Percentiles rank a stretch among this genome's conserved stretches.
These are phyloP conservation scores for Synanthedon tipuliformis DNA, from an alignment of 2,888 invertebrate genomes.

Conservation along the genomic window DNA sequence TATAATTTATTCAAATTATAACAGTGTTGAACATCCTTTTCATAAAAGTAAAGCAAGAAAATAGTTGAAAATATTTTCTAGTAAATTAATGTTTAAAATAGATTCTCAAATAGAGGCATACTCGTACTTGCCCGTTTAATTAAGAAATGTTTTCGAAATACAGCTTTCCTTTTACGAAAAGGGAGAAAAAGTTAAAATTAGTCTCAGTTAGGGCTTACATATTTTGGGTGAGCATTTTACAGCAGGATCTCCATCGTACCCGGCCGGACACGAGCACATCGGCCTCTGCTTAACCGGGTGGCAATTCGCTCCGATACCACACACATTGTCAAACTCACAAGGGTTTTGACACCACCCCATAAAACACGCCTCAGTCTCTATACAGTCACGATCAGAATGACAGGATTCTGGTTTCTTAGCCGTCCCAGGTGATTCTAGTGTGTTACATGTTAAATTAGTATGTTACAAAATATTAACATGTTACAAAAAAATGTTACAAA, in stretches of 20 bases:
- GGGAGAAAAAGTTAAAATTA: conserved; percentile 10
- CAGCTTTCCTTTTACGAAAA: too few relatives aligned
- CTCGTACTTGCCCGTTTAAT: background rate
- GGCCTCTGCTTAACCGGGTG: conserved; percentile 86
- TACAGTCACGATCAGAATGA: conserved; percentile 86
- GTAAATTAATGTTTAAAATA: too few relatives aligned
- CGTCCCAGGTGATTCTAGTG: conserved; percentile 77
- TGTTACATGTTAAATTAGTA: conserved; percentile 53
- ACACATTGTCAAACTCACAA: conserved; percentile 83
- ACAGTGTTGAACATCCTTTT: too few relatives aligned
- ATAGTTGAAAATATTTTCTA: too few relatives aligned
- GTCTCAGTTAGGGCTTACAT: conserved; percentile 73
- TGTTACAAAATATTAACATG: conserved; percentile 21
- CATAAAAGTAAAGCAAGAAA: too few relatives aligned
- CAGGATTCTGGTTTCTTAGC: conserved; percentile 82
- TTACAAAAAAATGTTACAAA: background rate
- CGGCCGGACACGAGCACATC: conserved; percentile 83
- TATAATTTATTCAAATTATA: too few relatives aligned
- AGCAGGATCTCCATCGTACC: conserved; percentile 85
- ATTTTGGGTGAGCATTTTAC: conserved; percentile 82
- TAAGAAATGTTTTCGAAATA: too few relatives aligned
- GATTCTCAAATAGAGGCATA: too few relatives aligned
- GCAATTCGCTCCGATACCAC: conserved; percentile 81
- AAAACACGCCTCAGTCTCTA: conserved; percentile 85
- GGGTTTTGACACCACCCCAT: conserved; percentile 85